Base-by-base conservation (phyloP, 2,113 vertebrate species). In the Platichthys stellatus region DNA sequence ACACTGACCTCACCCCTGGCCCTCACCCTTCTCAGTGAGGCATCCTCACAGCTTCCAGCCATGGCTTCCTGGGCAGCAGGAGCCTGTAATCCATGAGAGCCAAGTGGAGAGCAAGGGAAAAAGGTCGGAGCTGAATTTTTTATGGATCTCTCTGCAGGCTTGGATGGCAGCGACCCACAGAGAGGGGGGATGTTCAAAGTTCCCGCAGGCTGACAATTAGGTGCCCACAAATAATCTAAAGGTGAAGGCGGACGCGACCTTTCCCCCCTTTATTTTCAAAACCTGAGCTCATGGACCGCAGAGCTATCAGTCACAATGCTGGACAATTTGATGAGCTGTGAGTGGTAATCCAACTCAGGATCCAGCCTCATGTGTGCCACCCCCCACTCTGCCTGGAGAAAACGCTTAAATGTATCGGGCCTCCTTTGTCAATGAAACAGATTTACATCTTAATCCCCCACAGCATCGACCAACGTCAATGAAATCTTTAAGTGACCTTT, bases 41-140 rank as follows among this genome's bases (percentile, higher is more conserved):
- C 79, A 70, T 57, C 76, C 18, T 62, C 78, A 80, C 78, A 78
- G 86, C 83, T 88, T 76, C 78, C 71, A 73, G 78, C 65, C 63
- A 61, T 15, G 54, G 78, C 75, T 85, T 86, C 88, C 84, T 86
- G 86, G 77, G 53, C 88, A 79, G 71, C 56, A 21, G 88, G 87
- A 81, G 81, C 17, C 47, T 79, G 76, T 86, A 80, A 81, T 84
- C 81, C 70, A 66, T 70, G 59, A 67, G 57, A 76, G 80, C 69
- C 69, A 57, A 80, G 81, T 10, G 20, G 35, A 70, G 73, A 65
- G 77, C 31, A 26, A 71, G 82, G 74, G 71, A 61, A 93, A 94
- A 94, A 94, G 93, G 93, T 93, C 89, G 79, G 47, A 64, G 63
- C 74, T 94, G 86, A 90, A 95, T 95, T 89, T 94, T 95, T 95